Conservation (phyloP, 1,140 invertebrate species). For the Coptotermes formosanus region DNA sequence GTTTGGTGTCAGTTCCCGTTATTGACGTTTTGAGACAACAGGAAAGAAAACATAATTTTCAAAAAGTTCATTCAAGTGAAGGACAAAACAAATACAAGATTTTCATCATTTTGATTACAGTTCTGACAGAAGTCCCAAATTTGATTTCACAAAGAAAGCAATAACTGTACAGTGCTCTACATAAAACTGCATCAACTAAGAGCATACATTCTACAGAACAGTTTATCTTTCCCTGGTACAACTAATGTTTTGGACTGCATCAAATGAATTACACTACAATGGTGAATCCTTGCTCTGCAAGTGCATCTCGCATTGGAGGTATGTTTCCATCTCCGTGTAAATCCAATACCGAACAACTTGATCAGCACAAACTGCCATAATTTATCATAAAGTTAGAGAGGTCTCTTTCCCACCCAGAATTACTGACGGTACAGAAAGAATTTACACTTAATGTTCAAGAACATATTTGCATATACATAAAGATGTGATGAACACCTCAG, state of each 20-base stretch:
- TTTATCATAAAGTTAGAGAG: not conserved
- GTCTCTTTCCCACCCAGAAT: not conserved
- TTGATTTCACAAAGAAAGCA: not conserved
- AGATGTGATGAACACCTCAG: not conserved
- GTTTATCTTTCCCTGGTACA: not conserved
- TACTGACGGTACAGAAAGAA: not conserved
- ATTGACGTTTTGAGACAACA: too few species aligned
- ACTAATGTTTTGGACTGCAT: not conserved
- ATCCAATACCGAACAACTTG: not conserved
- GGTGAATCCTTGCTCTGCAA: not conserved
- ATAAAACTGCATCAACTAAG: not conserved
- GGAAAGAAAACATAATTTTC: too few species aligned
- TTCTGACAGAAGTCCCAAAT: not conserved
- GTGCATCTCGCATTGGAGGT: not conserved
- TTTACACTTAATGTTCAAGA: not conserved
- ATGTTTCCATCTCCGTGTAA: not conserved
- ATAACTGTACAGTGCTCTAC: not conserved
- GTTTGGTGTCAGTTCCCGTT: too few species aligned
- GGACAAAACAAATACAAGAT: too few species aligned
- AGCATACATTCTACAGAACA: not conserved
- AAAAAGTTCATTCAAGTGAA: too few species aligned
- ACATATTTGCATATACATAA: not conserved
- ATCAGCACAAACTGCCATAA: not conserved
- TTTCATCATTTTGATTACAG: too few species aligned
- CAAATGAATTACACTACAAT: too few species aligned